These are phyloP conservation scores for Drosophila seguyi DNA, from an alignment of 1,140 invertebrate genomes.

Conservation along the genomic window DNA sequence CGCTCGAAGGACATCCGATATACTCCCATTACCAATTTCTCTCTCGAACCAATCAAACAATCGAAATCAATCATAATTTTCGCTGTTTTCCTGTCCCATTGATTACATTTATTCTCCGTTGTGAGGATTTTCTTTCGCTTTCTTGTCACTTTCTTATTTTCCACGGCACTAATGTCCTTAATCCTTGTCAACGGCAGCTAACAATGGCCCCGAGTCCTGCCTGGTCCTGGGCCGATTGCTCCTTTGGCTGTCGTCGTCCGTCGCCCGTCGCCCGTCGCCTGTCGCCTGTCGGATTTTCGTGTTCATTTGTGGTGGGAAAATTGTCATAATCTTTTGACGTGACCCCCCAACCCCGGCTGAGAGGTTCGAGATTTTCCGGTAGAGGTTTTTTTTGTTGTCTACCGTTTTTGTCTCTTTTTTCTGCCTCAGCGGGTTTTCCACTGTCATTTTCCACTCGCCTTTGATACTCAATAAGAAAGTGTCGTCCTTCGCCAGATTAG, in stretches of 20 bases:
- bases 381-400: conserved; percentile 2
- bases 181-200: conserved; percentile 77
- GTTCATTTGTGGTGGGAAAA: conserved; percentile 84
- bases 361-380: conserved; percentile 25
- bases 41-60: conserved; percentile 75
- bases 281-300: conserved; percentile 61
- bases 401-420: conserved; percentile 35
- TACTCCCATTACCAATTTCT: background rate
- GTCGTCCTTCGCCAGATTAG: conserved; percentile 56
- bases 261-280: too few relatives aligned
- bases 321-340: conserved; percentile 85
- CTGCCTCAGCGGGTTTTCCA: conserved; percentile 56
- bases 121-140: conserved; percentile 28
- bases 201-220: conserved; percentile 55
- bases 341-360: conserved; percentile 31
- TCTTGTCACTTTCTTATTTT: conserved; percentile 67
- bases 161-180: conserved; percentile 62
- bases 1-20: conserved; percentile 3
- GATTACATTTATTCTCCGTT: conserved; percentile 69
- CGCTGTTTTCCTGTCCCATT: conserved; percentile 68
- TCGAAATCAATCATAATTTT: conserved; percentile 83
- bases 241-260: conserved; percentile 63
- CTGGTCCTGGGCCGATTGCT: conserved; percentile 49
- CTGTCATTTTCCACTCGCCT: conserved; percentile 36
- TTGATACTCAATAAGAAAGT: conserved; percentile 81